Evolutionary conservation across 30 jellyfish, hydroid and myxozoan species (phyloP), one percentile per base, ranked within the genome.

Genomic region (Haliclystus octoradiatus): DNA sequence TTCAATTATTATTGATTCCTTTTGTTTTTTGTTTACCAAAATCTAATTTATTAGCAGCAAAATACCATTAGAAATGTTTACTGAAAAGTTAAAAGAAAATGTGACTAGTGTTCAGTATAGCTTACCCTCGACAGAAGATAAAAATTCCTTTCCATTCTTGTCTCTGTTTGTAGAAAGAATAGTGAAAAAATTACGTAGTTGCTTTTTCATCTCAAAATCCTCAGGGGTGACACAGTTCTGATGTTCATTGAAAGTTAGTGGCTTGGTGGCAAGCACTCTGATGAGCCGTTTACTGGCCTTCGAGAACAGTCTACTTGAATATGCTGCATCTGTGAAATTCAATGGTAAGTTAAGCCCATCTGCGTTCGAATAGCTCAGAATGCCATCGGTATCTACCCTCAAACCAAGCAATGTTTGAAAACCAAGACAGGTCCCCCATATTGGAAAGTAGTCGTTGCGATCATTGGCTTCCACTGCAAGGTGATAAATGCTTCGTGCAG

Each of bases 391-490:
- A n/a, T n/a, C n/a, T n/a, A n/a, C n/a, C n/a, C n/a, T n/a, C n/a
- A n/a, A n/a, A n/a, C n/a, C 90, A 0, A 80, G 24, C 62, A 89
- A 33, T 22, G 93, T 68, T 57, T 89, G 94, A 46, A 89, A 71
- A 0, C 98, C 98, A 13, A 89, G 81, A 50, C 98, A 81, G 3
- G 98, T 89, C 4, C 98, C 98, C 95, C 94, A 82, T n/a, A 89
- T 71, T 0, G 97, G 97, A 76, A 88, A 88, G 67, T 52, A 81
- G 34, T 82, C 95, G 19, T 91, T 92, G 7, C 14, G 34, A 24
- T 66, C 40, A 62, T 68, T 69, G 2, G 92, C 95, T 19, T 31
- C 26, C 32, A 66, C 73, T 12, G 98, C 98, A 52, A 65, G 50
- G 49, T 77, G 73, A 79, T 57, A 82, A 31, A 82, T 26, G 12